Base-by-base conservation (phyloP, 2,113 vertebrate genomes). In the Galemys pyrenaicus region DNA sequence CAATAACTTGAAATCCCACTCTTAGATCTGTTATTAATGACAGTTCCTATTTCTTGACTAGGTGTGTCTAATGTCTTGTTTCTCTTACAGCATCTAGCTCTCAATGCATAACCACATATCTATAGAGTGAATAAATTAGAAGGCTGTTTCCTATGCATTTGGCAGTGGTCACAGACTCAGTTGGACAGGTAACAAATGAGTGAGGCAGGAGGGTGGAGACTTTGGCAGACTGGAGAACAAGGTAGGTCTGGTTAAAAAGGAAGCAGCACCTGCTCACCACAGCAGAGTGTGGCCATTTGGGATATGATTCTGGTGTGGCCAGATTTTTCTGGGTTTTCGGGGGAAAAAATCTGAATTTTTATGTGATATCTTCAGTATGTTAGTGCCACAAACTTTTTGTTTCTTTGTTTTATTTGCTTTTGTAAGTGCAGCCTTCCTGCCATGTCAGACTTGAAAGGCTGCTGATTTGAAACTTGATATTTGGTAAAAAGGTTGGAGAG, bases 251-350 rank as follows among this genome's bases (percentile, higher is more conserved):
- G 30, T 24, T 35, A 30, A 35, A 79, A 46, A 44, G 26, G 6
- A 35, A 4, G 4, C 4, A 39, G 6, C 22, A 9, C n/a, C 68
- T 85, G 44, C 17, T n/a, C 9, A 9, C n/a, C 82, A 51, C 37
- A 67, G 49, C 51, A 41, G 41, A 19, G 16, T 39, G 35, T 74
- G 44, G 46, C 70, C 6, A 13, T 26, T 7, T 56, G 22, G 90
- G 32, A 51, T 71, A 4, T 46, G 46, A 46, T 46, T 78, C 16
- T 60, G 60, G 22, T 19, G 62, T 83, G 75, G 74, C 54, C 44
- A 67, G 46, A n/a, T 92, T 89, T n/a, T 77, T 60, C 68, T 89
- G 65, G 44, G 16, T 77, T 93, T 93, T 81, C 62, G 82, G 88
- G n/a, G 92, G 58, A 49, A 77, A 58, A 51, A 73, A 65, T 75